phyloP scores from a whole-genome alignment of 2,797 vertebrate genomes.

The Gallirallus australis region DNA sequence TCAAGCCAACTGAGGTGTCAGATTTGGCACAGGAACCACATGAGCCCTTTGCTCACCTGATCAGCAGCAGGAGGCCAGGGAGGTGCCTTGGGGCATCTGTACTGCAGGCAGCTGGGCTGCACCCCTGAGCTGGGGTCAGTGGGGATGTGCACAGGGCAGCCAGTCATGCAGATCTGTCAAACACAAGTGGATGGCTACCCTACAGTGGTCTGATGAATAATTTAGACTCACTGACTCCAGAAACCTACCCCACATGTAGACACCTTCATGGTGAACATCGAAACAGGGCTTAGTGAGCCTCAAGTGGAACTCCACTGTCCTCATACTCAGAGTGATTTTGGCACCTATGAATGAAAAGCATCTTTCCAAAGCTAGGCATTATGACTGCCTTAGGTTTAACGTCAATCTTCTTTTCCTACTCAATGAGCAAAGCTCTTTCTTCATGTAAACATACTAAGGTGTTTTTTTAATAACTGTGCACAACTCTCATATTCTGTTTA shows the following conservation, averaged over 20 bases:
- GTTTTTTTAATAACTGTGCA: neutral
- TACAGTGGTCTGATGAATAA: neutral
- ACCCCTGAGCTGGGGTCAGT: neutral
- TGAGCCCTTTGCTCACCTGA: neutral
- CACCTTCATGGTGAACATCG: neutral
- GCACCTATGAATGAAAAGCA: neutral
- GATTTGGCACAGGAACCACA: neutral
- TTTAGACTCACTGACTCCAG: neutral
- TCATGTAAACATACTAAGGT: neutral
- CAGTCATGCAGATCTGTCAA: fast-evolving
- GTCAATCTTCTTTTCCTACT: neutral
- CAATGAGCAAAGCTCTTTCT: neutral
- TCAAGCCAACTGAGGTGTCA: neutral
- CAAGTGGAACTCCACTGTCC: neutral
- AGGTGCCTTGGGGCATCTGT: neutral
- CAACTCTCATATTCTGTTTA: neutral
- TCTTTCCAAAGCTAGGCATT: neutral
- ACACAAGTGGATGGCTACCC: fast-evolving
- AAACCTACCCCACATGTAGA: neutral
- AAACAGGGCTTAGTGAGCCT: neutral
- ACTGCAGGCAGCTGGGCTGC: neutral
- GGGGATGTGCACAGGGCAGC: neutral
- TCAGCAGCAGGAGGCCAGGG: neutral
- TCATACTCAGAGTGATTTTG: neutral
- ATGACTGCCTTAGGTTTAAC: neutral